Base-by-base conservation (phyloP, 2,888 invertebrate species). In the Cistogaster globosa region DNA sequence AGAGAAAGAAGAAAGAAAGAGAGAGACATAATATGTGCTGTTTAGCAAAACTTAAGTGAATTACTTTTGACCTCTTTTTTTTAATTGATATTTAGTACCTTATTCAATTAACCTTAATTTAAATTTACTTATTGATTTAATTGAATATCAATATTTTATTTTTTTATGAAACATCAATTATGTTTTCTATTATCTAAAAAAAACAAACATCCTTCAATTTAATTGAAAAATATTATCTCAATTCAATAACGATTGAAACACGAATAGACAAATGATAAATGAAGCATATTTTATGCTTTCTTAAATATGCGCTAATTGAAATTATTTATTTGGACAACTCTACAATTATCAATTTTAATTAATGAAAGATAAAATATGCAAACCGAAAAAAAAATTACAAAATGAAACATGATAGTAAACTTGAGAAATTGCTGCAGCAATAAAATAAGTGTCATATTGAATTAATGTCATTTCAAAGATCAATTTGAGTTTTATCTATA, bases 341-440 rank as follows among this genome's bases (percentile, higher is more conserved):
- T 18, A 42, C 22, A 67, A 72, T 72, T 72, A 67, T 80, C 72
- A 79, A 72, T 79, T 65, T 45, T 71, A 58, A 60, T 72, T 72
- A 80, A 80, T 67, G 72, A 67, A 26, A 22, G 12, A 58, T 51
- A 36, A 51, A 51, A 26, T 68, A 18, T 58, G 16, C 5, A 63
- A 65, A 55, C 22, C 60, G 60, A 51, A 58, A 11, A 58, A 11
- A 48, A 48, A 16, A 14, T 16, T 0, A 1, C 6, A 5, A 55
- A 53, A 38, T 16, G 32, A 68, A 60, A 58, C 22, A 42, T 69
- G 32, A 69, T 20, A 62, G 36, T 79, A 79, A 67, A 72, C 79
- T 80, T 72, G 58, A 72, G 65, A 51, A 51, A 58, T 65, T 78
- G n/a, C 4, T 12, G n/a, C 42, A 55, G n/a, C 38, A 74, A 36